Evolutionary conservation across 64 coral and sea anemone genomes (phyloP).

Genomic region (Astreopora myriophthalma): DNA sequence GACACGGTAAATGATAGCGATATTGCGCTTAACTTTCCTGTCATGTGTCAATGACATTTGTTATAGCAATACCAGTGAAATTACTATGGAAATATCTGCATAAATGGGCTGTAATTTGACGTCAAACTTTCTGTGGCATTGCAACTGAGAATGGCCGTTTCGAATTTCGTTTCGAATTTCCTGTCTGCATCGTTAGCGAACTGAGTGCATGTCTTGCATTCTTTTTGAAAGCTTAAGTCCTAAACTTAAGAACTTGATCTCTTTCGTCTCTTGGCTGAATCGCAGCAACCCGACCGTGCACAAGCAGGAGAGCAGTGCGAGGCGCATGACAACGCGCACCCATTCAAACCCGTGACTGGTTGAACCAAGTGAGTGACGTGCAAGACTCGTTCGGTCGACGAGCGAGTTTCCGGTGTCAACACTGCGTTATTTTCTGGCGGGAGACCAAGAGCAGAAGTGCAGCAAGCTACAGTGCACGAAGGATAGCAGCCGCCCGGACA

Average conservation of each 20-base stretch:
- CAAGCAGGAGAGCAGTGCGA: conserved; percentile 80
- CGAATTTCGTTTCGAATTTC: too few relatives aligned
- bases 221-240: background rate
- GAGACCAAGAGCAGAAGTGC: conserved; percentile 74
- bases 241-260: background rate
- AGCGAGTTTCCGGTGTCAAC: conserved; percentile 55
- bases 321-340: conserved; percentile 72
- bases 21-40: too few relatives aligned
- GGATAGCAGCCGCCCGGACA: conserved; percentile 76
- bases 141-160: too few relatives aligned
- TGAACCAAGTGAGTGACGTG: conserved; percentile 81
- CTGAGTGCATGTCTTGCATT: background rate
- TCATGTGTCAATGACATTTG: too few relatives aligned
- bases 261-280: conserved; percentile 39
- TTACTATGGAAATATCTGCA: too few relatives aligned
- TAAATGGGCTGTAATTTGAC: too few relatives aligned
- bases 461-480: conserved; percentile 77
- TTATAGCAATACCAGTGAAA: too few relatives aligned
- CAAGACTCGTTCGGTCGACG: conserved; percentile 77
- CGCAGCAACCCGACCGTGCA: conserved; percentile 82
- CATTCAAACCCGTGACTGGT: conserved; percentile 42
- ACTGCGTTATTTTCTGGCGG: conserved; percentile 45
- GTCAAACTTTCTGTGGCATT: too few relatives aligned
- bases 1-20: too few relatives aligned
- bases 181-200: too few relatives aligned